These are phyloP conservation scores for Ferrisia virgata DNA, from an alignment of 2,888 invertebrate species.

Conservation along the genomic window DNA sequence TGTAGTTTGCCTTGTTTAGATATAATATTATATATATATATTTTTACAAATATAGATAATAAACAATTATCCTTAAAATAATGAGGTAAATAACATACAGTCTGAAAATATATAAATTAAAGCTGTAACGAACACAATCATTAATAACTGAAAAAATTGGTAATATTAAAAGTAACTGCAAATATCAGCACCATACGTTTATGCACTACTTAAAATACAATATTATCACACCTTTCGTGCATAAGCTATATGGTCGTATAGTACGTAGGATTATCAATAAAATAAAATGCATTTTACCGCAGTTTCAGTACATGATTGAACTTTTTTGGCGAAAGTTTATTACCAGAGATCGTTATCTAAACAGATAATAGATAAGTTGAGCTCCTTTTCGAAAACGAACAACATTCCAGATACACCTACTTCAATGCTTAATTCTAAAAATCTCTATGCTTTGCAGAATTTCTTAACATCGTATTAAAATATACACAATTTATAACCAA, in stretches of 20 bases:
- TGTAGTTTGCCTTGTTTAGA: not conserved
- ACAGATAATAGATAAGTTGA: not conserved
- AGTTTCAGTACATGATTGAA: not conserved
- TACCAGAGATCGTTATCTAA: not conserved
- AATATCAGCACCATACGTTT: not conserved
- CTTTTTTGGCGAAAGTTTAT: not conserved
- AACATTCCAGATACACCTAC: not conserved
- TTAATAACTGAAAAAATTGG: slow-evolving; percentile 27
- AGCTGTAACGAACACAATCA: slow-evolving; percentile 45
- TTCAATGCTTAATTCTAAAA: not conserved
- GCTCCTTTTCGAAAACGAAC: not conserved
- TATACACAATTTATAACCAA: not conserved
- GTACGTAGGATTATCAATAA: slow-evolving; percentile 9
- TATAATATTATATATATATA: not conserved
- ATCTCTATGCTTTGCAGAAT: not conserved
- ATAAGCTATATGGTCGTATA: not conserved
- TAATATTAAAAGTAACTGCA: slow-evolving; percentile 38
- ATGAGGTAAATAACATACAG: slow-evolving; percentile 28
- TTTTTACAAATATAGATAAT: not conserved
- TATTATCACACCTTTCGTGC: slow-evolving; percentile 43
- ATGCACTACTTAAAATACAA: slow-evolving; percentile 35
- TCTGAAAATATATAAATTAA: slow-evolving; percentile 37
- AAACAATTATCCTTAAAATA: slow-evolving; percentile 15
- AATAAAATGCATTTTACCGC: slow-evolving; percentile 19
- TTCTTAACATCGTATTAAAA: not conserved